Percentiles rank a stretch among this genome's conserved stretches.
Evolutionary conservation across 2,888 invertebrate genomes (phyloP).

Genomic region (Cistogaster globosa): DNA sequence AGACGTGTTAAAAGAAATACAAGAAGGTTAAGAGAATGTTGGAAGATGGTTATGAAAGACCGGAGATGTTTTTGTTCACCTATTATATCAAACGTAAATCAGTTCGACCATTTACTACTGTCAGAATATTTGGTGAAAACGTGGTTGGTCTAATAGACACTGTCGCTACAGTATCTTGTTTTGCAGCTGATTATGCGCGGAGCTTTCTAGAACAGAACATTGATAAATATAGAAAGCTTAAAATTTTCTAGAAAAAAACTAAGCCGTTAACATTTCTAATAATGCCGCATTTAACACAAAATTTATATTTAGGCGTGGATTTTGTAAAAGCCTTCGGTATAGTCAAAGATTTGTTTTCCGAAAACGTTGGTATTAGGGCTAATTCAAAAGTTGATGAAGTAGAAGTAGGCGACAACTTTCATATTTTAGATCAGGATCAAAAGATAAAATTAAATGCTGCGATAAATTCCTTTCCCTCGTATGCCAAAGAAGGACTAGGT

Average conservation of each 20-base stretch:
- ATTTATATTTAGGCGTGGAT: slow-evolving; percentile 37
- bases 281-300: slow-evolving; percentile 25
- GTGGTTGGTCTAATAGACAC: no score
- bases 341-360: slow-evolving; percentile 26
- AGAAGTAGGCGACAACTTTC: background rate
- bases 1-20: no score
- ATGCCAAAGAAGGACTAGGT: slow-evolving; percentile 29
- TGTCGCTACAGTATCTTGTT: no score
- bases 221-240: no score
- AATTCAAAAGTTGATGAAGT: background rate
- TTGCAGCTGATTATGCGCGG: no score
- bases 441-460: slow-evolving; percentile 3
- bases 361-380: background rate
- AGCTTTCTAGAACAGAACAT: no score
- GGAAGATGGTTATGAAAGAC: no score
- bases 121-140: background rate
- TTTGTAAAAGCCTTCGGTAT: slow-evolving; percentile 23
- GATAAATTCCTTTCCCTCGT: slow-evolving; percentile 23
- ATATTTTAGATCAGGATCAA: background rate
- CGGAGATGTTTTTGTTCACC: slow-evolving; percentile 1
- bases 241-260: background rate
- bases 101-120: slow-evolving; percentile 1
- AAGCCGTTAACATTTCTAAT: background rate
- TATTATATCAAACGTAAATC: background rate
- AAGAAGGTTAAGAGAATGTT: no score